Evolutionary conservation across 2,888 invertebrate genomes (phyloP).

Genomic region (Pristionchus maxplancki): DNA sequence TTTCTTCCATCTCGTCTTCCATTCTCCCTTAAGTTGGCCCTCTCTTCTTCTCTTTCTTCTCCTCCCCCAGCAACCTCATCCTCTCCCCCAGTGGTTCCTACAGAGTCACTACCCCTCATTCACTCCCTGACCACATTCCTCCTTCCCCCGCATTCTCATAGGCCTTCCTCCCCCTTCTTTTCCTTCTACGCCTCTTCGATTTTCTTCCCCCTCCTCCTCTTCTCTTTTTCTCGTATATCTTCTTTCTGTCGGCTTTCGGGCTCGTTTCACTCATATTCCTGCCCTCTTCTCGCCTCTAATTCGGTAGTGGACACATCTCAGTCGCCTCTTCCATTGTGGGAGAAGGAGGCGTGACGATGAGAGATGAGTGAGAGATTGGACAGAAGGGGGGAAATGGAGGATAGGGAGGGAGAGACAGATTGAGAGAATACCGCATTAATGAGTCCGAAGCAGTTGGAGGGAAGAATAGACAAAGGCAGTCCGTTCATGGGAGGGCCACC

Average conservation of each 20-base stretch:
- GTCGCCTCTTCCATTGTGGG: background rate
- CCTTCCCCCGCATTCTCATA: conserved; percentile 46
- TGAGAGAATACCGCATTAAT: conserved; percentile 39
- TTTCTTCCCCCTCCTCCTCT: conserved; percentile 8
- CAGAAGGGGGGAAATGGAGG: background rate
- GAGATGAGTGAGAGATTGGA: background rate
- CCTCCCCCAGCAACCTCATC: background rate
- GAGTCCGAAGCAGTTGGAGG: background rate
- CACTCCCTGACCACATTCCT: conserved; percentile 21
- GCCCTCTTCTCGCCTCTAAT: conserved; percentile 32
- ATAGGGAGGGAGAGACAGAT: conserved; percentile 26
- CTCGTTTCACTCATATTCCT: conserved; percentile 45
- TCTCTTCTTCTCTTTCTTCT: background rate
- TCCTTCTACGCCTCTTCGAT: conserved; percentile 45
- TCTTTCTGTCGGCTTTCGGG: conserved; percentile 44
- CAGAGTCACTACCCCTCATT: conserved; percentile 8
- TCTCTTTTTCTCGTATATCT: conserved; percentile 37
- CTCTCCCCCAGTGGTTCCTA: background rate
- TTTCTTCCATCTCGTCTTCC: conserved; percentile 25
- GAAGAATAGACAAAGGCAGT: conserved; percentile 13
- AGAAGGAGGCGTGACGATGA: background rate
- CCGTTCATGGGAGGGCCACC: background rate
- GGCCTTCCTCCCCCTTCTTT: conserved; percentile 5
- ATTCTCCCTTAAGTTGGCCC: background rate
- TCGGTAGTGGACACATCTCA: conserved; percentile 23